phyloP scores from a whole-genome alignment of 2,113 vertebrate genomes.

The Erinaceus europaeus region DNA sequence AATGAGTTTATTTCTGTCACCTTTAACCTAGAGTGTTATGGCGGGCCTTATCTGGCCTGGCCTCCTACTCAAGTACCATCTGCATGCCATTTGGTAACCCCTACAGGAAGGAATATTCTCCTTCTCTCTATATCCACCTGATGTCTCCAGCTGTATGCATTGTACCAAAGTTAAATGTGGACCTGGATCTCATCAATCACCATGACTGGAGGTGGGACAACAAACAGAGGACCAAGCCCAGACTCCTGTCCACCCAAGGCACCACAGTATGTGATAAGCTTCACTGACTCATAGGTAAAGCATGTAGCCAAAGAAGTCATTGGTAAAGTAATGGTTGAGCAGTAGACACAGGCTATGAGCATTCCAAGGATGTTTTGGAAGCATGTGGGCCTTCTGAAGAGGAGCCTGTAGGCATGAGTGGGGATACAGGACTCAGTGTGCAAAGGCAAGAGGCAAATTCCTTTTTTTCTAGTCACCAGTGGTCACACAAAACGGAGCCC shows the following conservation, averaged over 20 bases:
- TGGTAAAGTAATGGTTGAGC: not conserved
- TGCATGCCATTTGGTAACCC: too few species aligned
- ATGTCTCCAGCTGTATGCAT: fast-evolving
- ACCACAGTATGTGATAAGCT: not conserved
- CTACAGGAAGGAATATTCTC: fast-evolving
- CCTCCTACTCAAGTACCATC: not conserved
- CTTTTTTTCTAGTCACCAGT: too few species aligned
- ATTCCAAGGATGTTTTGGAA: not conserved
- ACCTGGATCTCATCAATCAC: not conserved
- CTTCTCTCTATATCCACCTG: not conserved
- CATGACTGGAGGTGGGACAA: not conserved
- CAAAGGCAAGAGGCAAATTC: not conserved
- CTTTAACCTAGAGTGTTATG: not conserved
- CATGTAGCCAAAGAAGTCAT: not conserved
- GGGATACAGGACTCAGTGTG: not conserved
- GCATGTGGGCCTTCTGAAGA: not conserved
- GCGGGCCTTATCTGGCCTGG: not conserved
- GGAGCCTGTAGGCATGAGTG: not conserved
- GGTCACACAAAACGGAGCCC: not conserved
- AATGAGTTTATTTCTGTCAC: not conserved
- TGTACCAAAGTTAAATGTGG: too few species aligned
- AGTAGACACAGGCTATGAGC: too few species aligned
- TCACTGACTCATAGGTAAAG: not conserved
- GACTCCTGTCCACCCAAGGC: not conserved
- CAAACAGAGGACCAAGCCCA: not conserved